phyloP scores from a whole-genome alignment of 2,888 invertebrate genomes.

The Andrena chrysosceles region DNA sequence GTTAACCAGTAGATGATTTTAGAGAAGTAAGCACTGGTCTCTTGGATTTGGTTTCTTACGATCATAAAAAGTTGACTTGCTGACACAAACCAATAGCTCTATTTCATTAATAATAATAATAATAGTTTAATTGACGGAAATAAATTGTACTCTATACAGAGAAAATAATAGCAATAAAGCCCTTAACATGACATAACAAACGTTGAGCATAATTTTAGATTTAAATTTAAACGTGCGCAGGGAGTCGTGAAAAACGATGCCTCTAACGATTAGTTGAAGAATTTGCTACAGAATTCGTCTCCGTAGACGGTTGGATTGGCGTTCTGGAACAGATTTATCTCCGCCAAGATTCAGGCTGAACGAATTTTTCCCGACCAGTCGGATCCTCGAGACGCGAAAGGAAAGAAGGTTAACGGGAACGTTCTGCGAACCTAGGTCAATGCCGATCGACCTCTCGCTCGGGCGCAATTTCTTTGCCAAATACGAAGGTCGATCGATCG shows the following conservation, averaged over 20 bases:
- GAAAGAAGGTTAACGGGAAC: constrained; percentile 39
- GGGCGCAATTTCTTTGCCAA: constrained; percentile 52
- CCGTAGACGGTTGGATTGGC: neutral
- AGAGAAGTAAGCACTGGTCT: too few species aligned
- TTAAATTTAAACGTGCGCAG: too few species aligned
- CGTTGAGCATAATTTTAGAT: too few species aligned
- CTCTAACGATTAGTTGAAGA: too few species aligned
- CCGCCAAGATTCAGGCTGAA: neutral
- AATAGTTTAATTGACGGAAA: too few species aligned
- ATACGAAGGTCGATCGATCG: constrained; percentile 60
- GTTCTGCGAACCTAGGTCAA: constrained; percentile 43
- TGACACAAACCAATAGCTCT: neutral
- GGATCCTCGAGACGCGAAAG: constrained; percentile 19
- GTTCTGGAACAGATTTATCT: neutral
- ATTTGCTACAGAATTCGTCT: too few species aligned
- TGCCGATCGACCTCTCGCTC: constrained; percentile 50
- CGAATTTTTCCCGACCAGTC: constrained; percentile 14
- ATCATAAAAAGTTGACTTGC: neutral
- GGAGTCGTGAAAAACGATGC: too few species aligned
- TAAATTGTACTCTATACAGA: too few species aligned
- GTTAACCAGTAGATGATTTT: too few species aligned
- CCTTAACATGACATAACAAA: too few species aligned
- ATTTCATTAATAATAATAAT: too few species aligned
- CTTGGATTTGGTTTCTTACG: neutral
- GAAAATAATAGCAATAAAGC: too few species aligned